Conservation (phyloP, 2,113 vertebrate genomes). For the Merops nubicus region DNA sequence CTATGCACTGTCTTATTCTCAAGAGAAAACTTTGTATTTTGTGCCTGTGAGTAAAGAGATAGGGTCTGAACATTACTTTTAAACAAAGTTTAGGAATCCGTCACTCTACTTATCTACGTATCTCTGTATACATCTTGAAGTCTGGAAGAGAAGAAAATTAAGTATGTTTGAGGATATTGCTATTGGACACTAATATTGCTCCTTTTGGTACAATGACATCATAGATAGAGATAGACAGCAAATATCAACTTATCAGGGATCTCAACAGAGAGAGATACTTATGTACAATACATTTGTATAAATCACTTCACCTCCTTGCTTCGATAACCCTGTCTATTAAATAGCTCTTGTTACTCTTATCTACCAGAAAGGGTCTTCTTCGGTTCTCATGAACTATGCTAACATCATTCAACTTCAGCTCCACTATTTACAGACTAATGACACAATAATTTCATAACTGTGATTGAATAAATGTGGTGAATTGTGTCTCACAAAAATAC, state of each 20-base stretch:
- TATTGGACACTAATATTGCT: background rate
- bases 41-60: background rate
- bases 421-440: background rate
- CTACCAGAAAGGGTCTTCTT: background rate
- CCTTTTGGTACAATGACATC: background rate
- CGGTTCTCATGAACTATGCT: background rate
- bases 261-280: background rate
- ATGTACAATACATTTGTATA: background rate
- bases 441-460: background rate
- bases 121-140: background rate
- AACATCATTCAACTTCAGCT: background rate
- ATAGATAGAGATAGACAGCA: background rate
- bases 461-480: background rate
- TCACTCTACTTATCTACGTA: background rate
- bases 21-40: background rate
- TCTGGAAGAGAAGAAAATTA: background rate
- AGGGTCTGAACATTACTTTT: background rate
- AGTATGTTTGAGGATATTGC: background rate
- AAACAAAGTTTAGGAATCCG: background rate
- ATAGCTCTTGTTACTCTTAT: background rate
- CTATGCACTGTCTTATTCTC: background rate
- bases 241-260: background rate
- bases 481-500: background rate
- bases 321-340: background rate
- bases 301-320: background rate